Evolutionary conservation across 2,888 invertebrate species (phyloP).

Genomic region (Spodoptera exigua): DNA sequence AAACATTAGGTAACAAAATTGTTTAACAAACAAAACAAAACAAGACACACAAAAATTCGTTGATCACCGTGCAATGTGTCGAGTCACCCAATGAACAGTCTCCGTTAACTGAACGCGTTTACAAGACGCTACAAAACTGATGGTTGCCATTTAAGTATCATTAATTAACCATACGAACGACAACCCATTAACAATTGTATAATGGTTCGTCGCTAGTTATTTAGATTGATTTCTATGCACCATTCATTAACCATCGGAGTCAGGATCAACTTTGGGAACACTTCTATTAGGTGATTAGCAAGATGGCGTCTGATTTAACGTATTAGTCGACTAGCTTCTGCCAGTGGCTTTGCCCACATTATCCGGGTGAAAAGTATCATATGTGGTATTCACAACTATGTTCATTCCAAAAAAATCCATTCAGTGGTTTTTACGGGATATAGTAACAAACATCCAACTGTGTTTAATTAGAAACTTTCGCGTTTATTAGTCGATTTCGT

Average conservation of each 20-base stretch:
- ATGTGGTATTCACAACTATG: no score
- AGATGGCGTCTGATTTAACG: conserved; percentile 24
- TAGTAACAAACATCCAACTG: no score
- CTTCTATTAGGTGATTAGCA: conserved; percentile 48
- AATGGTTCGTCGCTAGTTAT: conserved; percentile 59
- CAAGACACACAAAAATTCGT: no score
- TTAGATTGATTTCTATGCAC: conserved; percentile 56
- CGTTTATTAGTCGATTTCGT: no score
- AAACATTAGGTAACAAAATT: no score
- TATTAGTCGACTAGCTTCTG: no score
- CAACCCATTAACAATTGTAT: conserved; percentile 65
- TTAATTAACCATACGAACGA: conserved; percentile 71
- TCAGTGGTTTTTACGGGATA: no score
- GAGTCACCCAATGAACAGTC: conserved; percentile 21
- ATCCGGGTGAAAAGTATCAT: no score
- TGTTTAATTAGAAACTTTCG: no score
- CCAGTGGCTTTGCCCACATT: no score
- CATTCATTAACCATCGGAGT: conserved; percentile 52
- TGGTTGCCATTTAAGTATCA: conserved; percentile 63
- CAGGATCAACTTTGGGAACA: conserved; percentile 55
- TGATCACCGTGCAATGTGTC: background rate
- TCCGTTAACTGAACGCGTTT: conserved; percentile 47
- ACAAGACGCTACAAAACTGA: conserved; percentile 62
- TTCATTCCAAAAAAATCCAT: no score
- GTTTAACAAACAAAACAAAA: background rate